Percentiles rank a stretch among this genome's conserved stretches.
Evolutionary conservation across 2,797 vertebrate species (phyloP).

Genomic region (Chaetodon trifasciatus): DNA sequence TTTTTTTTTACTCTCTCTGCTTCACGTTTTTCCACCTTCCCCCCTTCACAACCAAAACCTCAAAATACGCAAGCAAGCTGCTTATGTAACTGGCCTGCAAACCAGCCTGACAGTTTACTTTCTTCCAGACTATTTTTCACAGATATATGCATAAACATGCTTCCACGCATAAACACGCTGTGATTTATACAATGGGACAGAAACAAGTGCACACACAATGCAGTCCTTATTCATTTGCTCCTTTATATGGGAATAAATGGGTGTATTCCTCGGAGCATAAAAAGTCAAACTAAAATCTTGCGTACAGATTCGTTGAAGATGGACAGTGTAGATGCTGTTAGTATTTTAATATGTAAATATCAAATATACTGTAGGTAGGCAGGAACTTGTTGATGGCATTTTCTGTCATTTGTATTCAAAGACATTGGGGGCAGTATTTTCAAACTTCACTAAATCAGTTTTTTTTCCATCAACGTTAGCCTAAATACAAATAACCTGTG

Average conservation of each 20-base stretch:
- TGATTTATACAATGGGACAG: conserved; percentile 40
- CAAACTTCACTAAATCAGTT: too few relatives aligned
- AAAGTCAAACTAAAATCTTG: not conserved
- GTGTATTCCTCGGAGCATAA: not conserved
- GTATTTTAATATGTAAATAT: not conserved
- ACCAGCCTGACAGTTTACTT: conserved; percentile 59
- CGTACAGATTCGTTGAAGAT: not conserved
- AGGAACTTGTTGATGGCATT: not conserved
- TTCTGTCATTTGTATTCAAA: too few relatives aligned
- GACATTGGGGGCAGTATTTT: too few relatives aligned
- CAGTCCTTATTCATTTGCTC: not conserved
- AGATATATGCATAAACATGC: conserved; percentile 42
- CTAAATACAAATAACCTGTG: too few relatives aligned
- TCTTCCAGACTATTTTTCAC: conserved; percentile 53
- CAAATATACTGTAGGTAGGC: not conserved
- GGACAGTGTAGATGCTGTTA: not conserved
- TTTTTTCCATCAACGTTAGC: too few relatives aligned
- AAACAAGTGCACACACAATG: conserved; percentile 4
- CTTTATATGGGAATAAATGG: too few relatives aligned
- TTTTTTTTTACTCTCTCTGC: conserved; percentile 26
- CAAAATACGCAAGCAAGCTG: conserved; percentile 65
- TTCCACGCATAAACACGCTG: conserved; percentile 36
- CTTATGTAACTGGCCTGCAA: conserved; percentile 69
- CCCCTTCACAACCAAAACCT: conserved; percentile 59
- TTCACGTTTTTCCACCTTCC: conserved; percentile 35